A percentile compares a stretch with the other conserved stretches of the same genome.
Evolutionary conservation across 2,888 invertebrate species (phyloP).

Genomic region (Tetanocera ferruginea): DNA sequence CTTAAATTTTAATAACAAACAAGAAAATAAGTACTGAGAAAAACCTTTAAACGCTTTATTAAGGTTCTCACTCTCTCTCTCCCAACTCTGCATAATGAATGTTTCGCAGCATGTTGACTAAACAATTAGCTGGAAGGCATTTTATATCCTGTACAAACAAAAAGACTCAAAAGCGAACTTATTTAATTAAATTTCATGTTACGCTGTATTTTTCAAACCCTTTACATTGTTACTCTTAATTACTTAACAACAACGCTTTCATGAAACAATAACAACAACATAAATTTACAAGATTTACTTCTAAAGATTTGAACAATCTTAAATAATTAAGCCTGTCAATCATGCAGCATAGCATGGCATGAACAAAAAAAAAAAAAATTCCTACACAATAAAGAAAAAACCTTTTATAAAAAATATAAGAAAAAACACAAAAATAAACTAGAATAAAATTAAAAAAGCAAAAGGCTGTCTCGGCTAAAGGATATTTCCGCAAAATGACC

Average conservation of each 20-base stretch:
- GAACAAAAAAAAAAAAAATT: too few relatives aligned
- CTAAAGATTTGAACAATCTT: neutral
- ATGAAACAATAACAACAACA: neutral
- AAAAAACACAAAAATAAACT: neutral
- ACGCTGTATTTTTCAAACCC: too few relatives aligned
- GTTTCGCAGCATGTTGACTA: too few relatives aligned
- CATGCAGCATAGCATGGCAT: neutral
- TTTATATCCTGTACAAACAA: neutral
- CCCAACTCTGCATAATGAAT: too few relatives aligned
- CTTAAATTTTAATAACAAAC: neutral
- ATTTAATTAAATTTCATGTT: too few relatives aligned
- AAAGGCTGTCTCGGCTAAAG: neutral
- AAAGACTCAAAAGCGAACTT: neutral
- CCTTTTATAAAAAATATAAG: neutral
- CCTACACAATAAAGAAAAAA: neutral
- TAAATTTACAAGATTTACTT: neutral
- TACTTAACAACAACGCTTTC: too few relatives aligned
- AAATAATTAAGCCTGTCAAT: constrained; percentile 8
- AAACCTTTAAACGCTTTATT: too few relatives aligned
- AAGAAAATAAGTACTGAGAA: too few relatives aligned
- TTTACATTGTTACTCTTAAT: too few relatives aligned
- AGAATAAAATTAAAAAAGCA: neutral
- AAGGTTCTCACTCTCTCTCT: too few relatives aligned
- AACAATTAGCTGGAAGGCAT: too few relatives aligned
- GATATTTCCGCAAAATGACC: neutral